phyloP scores from a whole-genome alignment of 2,888 invertebrate genomes.

The Portevinia maculata region DNA sequence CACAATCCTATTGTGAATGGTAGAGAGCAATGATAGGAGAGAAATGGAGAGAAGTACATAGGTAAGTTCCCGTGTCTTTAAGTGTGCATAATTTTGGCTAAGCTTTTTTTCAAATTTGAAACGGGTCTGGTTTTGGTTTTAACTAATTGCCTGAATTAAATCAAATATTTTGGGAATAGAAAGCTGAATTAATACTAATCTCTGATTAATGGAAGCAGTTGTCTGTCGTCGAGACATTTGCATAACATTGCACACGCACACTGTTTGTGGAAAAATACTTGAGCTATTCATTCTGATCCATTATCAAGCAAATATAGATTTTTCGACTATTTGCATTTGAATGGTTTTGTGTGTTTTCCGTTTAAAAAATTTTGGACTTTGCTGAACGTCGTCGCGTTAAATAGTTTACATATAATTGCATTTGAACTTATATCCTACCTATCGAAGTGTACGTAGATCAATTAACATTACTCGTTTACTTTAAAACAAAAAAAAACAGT shows the following conservation, averaged over 20 bases:
- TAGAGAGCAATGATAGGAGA: slow-evolving; percentile 14
- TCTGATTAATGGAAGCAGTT: slow-evolving; percentile 8
- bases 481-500: no score
- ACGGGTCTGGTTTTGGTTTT: slow-evolving; percentile 37
- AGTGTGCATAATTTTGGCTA: neutral
- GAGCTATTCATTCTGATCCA: slow-evolving; percentile 14
- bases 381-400: neutral
- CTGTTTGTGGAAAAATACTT: neutral
- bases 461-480: no score
- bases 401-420: slow-evolving; percentile 1
- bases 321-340: slow-evolving; percentile 12
- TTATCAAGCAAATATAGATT: slow-evolving; percentile 56
- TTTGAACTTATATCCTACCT: slow-evolving; percentile 38
- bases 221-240: neutral
- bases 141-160: slow-evolving; percentile 44
- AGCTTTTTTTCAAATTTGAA: slow-evolving; percentile 36
- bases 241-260: slow-evolving; percentile 9
- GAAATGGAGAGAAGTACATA: neutral
- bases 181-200: slow-evolving; percentile 51
- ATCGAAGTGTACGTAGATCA: no score
- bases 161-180: slow-evolving; percentile 30
- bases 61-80: neutral
- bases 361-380: no score
- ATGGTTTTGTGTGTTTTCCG: neutral
- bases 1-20: slow-evolving; percentile 39